phyloP scores from a whole-genome alignment of 1,140 invertebrate genomes.

The Atta texana region DNA sequence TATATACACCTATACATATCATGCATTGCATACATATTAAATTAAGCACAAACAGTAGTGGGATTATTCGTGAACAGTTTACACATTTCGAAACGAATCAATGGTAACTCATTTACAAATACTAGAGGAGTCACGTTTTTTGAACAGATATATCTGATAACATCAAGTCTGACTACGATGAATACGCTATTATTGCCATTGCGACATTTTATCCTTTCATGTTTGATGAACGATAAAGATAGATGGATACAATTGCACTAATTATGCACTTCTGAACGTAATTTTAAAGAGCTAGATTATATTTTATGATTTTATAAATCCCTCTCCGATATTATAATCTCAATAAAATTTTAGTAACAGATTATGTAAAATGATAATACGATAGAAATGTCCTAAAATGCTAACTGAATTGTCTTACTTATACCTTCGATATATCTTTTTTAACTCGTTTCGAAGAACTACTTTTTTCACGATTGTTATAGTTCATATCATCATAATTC shows the following conservation, averaged over 20 bases:
- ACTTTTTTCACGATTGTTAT: constrained; percentile 61
- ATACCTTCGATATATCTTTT: constrained; percentile 83
- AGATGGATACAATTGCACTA: no score
- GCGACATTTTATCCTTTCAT: no score
- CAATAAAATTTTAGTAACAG: neutral
- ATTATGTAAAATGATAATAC: neutral
- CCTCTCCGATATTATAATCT: neutral
- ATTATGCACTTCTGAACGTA: no score
- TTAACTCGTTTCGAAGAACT: constrained; percentile 66
- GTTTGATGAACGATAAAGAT: no score
- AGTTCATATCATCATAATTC: neutral
- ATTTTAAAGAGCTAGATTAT: neutral
- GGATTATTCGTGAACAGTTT: no score
- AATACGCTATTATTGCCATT: no score
- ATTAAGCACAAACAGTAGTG: neutral
- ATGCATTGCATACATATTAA: neutral
- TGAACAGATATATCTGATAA: neutral
- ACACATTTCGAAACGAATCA: no score
- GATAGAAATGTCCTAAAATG: neutral
- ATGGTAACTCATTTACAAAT: no score
- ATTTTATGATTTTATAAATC: neutral
- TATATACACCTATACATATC: no score
- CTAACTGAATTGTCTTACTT: neutral
- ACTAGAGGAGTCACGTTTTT: no score
- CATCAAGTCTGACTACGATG: neutral